phyloP scores from a whole-genome alignment of 2,888 invertebrate genomes.

The Noctuana brunneofusca region DNA sequence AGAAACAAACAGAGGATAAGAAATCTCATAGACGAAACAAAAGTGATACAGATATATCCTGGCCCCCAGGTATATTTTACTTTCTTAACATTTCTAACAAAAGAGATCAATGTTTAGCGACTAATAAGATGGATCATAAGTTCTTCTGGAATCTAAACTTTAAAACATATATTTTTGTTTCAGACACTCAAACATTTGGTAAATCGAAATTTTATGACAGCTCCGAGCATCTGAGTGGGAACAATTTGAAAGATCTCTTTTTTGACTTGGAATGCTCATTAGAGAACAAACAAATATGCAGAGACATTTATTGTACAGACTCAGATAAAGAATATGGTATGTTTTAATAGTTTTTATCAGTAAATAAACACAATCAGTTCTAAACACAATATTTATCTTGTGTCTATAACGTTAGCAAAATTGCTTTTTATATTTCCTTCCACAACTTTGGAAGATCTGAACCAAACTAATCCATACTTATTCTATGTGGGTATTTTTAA shows the following conservation, averaged over 20 bases:
- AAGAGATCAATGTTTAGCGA: too few relatives aligned
- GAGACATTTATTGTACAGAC: conserved; percentile 91
- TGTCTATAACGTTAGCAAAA: too few relatives aligned
- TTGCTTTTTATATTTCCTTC: too few relatives aligned
- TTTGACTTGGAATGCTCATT: conserved; percentile 94
- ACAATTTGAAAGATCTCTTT: conserved; percentile 85
- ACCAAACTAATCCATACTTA: too few relatives aligned
- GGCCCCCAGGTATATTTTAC: conserved; percentile 78
- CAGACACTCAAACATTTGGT: conserved; percentile 72
- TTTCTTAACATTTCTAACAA: neutral
- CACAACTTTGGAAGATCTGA: too few relatives aligned
- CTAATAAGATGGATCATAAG: too few relatives aligned
- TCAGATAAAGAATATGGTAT: conserved; percentile 84
- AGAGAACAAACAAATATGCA: conserved; percentile 90
- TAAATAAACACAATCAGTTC: too few relatives aligned
- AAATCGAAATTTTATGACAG: conserved; percentile 86
- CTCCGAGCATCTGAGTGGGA: conserved; percentile 66
- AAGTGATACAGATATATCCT: conserved; percentile 88
- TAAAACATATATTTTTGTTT: conserved; percentile 39
- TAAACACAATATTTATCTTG: neutral
- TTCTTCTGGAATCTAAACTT: neutral
- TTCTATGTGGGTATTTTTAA: too few relatives aligned
- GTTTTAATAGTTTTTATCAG: conserved; percentile 30
- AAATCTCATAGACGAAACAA: conserved; percentile 87
- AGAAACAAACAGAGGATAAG: conserved; percentile 67